These are phyloP conservation scores for Trichogramma evanescens DNA, from an alignment of 2,888 invertebrate species.

Conservation along the genomic window DNA sequence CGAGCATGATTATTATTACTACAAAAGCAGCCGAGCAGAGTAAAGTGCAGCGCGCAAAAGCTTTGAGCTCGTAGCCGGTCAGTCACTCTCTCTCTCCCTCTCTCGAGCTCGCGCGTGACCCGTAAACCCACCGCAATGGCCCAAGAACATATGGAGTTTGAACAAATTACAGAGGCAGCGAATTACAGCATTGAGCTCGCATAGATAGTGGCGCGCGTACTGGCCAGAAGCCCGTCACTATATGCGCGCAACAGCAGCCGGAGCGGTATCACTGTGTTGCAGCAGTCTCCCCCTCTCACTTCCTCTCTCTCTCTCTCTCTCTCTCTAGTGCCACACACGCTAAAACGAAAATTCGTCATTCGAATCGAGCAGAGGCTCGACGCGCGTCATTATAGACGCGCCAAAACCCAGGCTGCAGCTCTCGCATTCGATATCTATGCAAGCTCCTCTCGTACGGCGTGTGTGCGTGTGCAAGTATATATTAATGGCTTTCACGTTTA, in stretches of 20 bases:
- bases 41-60: too few species aligned
- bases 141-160: not conserved
- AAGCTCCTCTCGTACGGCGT: too few species aligned
- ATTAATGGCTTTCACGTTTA: not conserved
- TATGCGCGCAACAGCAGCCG: too few species aligned
- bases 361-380: not conserved
- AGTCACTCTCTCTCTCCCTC: slow-evolving; percentile 2
- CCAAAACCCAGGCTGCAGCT: not conserved
- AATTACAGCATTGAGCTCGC: not conserved
- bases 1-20: too few species aligned
- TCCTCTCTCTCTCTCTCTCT: too few species aligned
- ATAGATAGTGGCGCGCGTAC: too few species aligned
- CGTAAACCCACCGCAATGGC: not conserved
- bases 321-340: not conserved
- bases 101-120: slow-evolving; percentile 7
- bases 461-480: not conserved
- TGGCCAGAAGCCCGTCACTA: too few species aligned
- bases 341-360: slow-evolving; percentile 2
- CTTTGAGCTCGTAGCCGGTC: not conserved
- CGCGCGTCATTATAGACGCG: slow-evolving; percentile 4
- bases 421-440: too few species aligned
- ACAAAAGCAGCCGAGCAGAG: too few species aligned
- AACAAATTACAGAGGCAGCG: slow-evolving; percentile 11
- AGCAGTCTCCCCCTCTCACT: too few species aligned
- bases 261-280: too few species aligned